Evolutionary conservation across 1,140 invertebrate genomes (phyloP), one percentile per base, ranked within the genome.

Genomic region (Zaprionus vittiger): DNA sequence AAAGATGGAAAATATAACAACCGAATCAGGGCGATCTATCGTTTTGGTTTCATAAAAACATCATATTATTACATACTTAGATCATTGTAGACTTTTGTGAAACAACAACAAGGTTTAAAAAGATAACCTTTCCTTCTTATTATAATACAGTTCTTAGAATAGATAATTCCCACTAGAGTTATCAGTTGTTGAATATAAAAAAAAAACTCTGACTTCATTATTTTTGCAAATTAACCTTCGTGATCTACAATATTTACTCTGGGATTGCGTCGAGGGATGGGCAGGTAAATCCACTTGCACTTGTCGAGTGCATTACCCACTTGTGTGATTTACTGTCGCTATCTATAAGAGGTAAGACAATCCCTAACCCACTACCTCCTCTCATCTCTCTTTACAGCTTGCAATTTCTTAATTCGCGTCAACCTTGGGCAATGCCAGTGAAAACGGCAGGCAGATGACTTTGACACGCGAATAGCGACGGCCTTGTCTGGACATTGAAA

Each of bases 391-490:
- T 14, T 49, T 14, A 24, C n/a, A 63, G 15, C 49, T 28, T 71
- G 75, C 65, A 76, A 71, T 86, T 81, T 64, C 61, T 71, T 73
- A 80, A 86, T 77, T 86, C 52, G 65, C 37, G 41, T 74, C 70
- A 68, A 63, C 76, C 81, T 81, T 49, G 47, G 44, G 34, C 84
- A 84, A 70, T 89, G 81, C 59, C 85, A 90, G 83, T 83, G 83
- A 87, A 87, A 87, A 76, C 71, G 57, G 20, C 49, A 69, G 57
- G 20, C 49, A 69, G 41, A 20, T 66, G 84, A 73, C 85, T 77
- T 84, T 90, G 84, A 67, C 65, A 69, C 56, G 65, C 65, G 66
- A 70, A 71, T 56, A 20, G 47, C 37, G 55, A n/a, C 37, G 73
- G 67, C 76, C 76, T 79, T 79, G 76, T 66, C 26, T 74, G 66